phyloP scores from a whole-genome alignment of 2,797 vertebrate species.

The Pseudochirops cupreus region DNA sequence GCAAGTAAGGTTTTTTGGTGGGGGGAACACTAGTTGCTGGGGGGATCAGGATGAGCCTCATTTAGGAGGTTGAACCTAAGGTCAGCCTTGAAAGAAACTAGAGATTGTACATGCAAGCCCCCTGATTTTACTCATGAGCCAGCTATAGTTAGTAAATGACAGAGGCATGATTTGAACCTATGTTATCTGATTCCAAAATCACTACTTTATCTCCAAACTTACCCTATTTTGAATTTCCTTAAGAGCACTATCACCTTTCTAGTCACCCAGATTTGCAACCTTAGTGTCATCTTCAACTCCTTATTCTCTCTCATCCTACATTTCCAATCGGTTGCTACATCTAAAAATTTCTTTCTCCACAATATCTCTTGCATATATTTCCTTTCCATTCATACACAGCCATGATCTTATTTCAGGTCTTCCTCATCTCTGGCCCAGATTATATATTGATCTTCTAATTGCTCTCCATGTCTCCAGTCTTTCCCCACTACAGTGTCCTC shows the following conservation, averaged over 20 bases:
- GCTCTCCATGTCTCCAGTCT: not conserved
- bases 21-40: not conserved
- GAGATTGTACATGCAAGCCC: not conserved
- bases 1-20: not conserved
- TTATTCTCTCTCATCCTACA: not conserved
- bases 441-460: not conserved
- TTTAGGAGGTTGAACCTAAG: not conserved
- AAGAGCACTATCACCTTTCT: not conserved
- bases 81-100: not conserved
- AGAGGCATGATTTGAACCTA: not conserved
- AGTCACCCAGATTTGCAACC: not conserved
- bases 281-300: not conserved
- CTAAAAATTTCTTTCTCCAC: not conserved
- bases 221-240: not conserved
- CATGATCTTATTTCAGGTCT: not conserved
- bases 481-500: not conserved
- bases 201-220: not conserved
- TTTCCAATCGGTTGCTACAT: not conserved
- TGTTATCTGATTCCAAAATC: not conserved
- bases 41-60: not conserved
- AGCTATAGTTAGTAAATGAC: not conserved
- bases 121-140: not conserved
- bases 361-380: not conserved
- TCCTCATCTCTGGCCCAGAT: not conserved
- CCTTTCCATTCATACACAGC: not conserved